These are phyloP conservation scores for Cebidichthys violaceus DNA, from an alignment of 2,113 vertebrate species.

Conservation along the genomic window DNA sequence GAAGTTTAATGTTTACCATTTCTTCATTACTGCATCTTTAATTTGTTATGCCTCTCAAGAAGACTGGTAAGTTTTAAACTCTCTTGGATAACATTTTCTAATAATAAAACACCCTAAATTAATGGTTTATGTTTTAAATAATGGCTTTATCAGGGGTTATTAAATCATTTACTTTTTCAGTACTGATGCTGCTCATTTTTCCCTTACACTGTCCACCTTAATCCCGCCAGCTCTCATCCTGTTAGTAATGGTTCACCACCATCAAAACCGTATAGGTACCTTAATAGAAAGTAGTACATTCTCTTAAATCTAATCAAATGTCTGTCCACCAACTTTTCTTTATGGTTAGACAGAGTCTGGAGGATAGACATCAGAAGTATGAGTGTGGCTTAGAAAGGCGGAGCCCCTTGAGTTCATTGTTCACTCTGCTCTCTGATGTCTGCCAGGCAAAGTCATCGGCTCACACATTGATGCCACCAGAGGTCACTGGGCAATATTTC, in stretches of 20 bases:
- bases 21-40: not conserved
- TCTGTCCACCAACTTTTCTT: not conserved
- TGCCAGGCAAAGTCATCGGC: constrained; percentile 19
- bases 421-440: constrained; percentile 38
- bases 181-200: not conserved
- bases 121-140: not conserved
- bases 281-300: not conserved
- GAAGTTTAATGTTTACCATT: not conserved
- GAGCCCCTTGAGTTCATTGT: constrained; percentile 28
- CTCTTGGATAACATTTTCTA: not conserved
- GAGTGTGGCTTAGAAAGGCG: constrained; percentile 2
- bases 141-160: not conserved
- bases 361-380: constrained; percentile 12
- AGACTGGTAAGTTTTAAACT: not conserved
- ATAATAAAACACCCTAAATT: not conserved
- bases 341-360: constrained; percentile 3
- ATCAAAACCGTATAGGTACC: not conserved
- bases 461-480: constrained; percentile 42
- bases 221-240: not conserved
- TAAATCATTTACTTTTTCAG: not conserved
- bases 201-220: not conserved
- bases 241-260: not conserved
- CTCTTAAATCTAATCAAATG: not conserved
- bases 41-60: not conserved
- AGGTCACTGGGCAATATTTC: constrained; percentile 51